Conservation (phyloP, 2,113 vertebrate species). For the Suncus etruscus region DNA sequence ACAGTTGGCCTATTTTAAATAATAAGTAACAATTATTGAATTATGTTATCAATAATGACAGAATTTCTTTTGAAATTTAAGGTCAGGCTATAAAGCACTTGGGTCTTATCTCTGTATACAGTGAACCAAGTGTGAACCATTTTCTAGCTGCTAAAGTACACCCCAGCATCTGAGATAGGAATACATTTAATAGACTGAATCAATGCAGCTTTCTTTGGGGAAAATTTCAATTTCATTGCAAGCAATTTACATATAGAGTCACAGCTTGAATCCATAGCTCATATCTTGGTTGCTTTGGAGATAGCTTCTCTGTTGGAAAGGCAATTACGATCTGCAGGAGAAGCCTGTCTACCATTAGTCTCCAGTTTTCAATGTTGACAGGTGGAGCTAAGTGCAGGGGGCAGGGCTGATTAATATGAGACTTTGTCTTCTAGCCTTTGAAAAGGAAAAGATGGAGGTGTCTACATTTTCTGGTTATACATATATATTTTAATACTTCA, state of each 20-base stretch:
- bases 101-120: slow-evolving; percentile 55
- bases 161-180: slow-evolving; percentile 26
- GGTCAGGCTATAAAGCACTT: slow-evolving; percentile 31
- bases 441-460: slow-evolving; percentile 43
- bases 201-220: slow-evolving; percentile 54
- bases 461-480: slow-evolving; percentile 21
- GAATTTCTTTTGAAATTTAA: slow-evolving; percentile 60
- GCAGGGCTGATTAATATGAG: slow-evolving; percentile 58
- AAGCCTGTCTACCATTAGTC: slow-evolving; percentile 74
- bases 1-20: slow-evolving; percentile 44
- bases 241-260: slow-evolving; percentile 71
- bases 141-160: slow-evolving; percentile 1
- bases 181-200: slow-evolving; percentile 53
- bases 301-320: slow-evolving; percentile 80
- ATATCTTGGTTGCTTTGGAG: slow-evolving; percentile 72
- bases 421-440: slow-evolving; percentile 64
- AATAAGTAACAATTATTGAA: slow-evolving; percentile 48
- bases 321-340: slow-evolving; percentile 76
- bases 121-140: neutral
- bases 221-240: slow-evolving; percentile 73
- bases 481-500: slow-evolving; percentile 16
- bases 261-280: slow-evolving; percentile 70
- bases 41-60: slow-evolving; percentile 56
- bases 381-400: slow-evolving; percentile 70
- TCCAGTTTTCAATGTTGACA: slow-evolving; percentile 76